phyloP scores from a whole-genome alignment of 2,113 vertebrate species.

The Asarcornis scutulata region DNA sequence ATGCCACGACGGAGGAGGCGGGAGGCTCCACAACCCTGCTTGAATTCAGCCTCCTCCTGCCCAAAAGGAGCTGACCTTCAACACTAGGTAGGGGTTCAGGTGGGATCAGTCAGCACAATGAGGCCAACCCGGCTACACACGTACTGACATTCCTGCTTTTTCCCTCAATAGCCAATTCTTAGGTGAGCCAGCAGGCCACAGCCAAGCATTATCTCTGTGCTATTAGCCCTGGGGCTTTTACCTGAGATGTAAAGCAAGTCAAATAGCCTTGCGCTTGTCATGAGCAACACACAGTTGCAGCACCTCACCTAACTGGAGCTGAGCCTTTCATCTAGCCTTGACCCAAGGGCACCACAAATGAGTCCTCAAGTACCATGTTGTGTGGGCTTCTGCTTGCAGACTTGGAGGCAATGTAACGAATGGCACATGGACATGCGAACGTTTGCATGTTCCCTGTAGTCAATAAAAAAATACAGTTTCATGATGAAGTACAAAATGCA shows the following conservation, averaged over 20 bases:
- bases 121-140: background rate
- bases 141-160: background rate
- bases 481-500: background rate
- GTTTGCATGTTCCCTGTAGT: background rate
- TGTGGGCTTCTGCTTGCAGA: background rate
- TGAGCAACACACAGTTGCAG: background rate
- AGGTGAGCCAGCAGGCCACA: background rate
- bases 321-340: slow-evolving; percentile 24
- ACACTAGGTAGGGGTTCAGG: background rate
- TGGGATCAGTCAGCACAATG: background rate
- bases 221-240: background rate
- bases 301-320: background rate
- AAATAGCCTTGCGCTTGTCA: background rate
- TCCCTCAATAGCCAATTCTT: background rate
- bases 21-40: background rate
- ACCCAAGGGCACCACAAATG: background rate
- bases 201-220: background rate
- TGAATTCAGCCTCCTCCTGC: background rate
- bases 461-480: background rate
- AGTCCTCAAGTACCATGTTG: background rate
- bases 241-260: background rate
- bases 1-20: background rate
- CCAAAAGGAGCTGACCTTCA: background rate
- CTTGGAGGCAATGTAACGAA: background rate
- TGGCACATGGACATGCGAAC: background rate